Evolutionary conservation across 1,140 invertebrate species (phyloP), one percentile per base, ranked within the genome.

Genomic region (Ceratitis capitata): DNA sequence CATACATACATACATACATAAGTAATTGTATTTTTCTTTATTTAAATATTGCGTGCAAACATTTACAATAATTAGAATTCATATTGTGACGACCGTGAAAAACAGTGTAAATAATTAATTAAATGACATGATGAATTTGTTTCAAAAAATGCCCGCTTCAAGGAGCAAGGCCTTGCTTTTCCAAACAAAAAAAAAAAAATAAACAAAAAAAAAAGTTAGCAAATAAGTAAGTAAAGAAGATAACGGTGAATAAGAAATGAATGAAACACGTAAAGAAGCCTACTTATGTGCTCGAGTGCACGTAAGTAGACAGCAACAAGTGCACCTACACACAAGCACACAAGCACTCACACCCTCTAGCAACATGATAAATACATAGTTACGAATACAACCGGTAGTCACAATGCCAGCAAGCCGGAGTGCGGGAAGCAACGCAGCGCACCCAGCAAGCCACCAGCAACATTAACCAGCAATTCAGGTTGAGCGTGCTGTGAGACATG

Each of bases 301-400:
- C 82, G 10, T 14, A 83, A 83, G 82, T 14, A 83, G 29, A 19
- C 82, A 83, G 69, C 69, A 78, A 78, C 69, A 83, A 83, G 82
- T 53, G 42, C 47, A 49, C 7, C 64, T 26, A 82, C 9, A 83
- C 82, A 19, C 29, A 47, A n/a, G 32, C 42, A 82, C 49, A 78
- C 35, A 78, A 61, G 69, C 45, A 45, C 32, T 35, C 10, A 39
- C 45, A 45, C 32, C 16, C 10, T 19, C 29, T 3, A 23, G 9
- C 39, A 78, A 14, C 69, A 45, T 78, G 69, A 78, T 14, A 78
- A 32, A 39, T 32, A n/a, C n/a, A n/a, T n/a, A n/a, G n/a, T n/a
- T n/a, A n/a, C n/a, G n/a, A n/a, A 42, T 45, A 78, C 32, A 45
- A 78, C 39, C 16, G 39, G 10, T 32, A 45, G 19, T 14, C 69